Base-by-base conservation (phyloP, 2,113 vertebrate species). In the Cebidichthys violaceus region DNA sequence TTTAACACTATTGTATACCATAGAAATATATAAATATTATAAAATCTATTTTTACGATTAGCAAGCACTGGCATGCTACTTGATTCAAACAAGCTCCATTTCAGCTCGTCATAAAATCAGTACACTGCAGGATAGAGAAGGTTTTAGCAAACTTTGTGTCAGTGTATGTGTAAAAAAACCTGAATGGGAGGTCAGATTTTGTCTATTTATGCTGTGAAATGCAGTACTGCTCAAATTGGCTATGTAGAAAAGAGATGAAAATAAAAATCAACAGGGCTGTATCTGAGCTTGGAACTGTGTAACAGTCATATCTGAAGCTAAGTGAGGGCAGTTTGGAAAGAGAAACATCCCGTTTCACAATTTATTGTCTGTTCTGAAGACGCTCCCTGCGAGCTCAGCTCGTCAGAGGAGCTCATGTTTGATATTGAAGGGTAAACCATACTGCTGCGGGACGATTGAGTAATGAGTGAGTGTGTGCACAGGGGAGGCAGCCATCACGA, bases 1-100 rank as follows among this genome's bases (percentile, higher is more conserved):
- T 84, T 82, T 86, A 90, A 93, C 90, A 93, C 86, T 84, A 90
- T 92, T 88, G 90, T 90, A 90, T 89, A 90, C 90, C 88, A 89
- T 95, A 94, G 93, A 96, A 95, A 95, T 95, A 94, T 95, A 95
- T 93, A 94, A 95, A 95, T 93, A 95, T 92, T 94, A 90, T 89
- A 93, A 92, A 91, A 91, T 86, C 47, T 90, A 59, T 87, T 68
- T 62, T 54, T 77, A 89, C 65, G 62, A 89, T 66, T 57, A 92
- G 90, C 84, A 90, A 93, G 93, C 90, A 89, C 61, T 87, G 90
- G 89, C 92, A 92, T 94, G 93, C 93, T 89, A 87, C 88, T 88
- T 86, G 35, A 81, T 74, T 90, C 90, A 79, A 54, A 70, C 22
- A 84, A 92, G 81, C 76, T 90, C 76, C 77, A 76, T 79, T 86